Base-by-base conservation (phyloP, 2,888 invertebrate species). In the Cephus nigrinus region DNA sequence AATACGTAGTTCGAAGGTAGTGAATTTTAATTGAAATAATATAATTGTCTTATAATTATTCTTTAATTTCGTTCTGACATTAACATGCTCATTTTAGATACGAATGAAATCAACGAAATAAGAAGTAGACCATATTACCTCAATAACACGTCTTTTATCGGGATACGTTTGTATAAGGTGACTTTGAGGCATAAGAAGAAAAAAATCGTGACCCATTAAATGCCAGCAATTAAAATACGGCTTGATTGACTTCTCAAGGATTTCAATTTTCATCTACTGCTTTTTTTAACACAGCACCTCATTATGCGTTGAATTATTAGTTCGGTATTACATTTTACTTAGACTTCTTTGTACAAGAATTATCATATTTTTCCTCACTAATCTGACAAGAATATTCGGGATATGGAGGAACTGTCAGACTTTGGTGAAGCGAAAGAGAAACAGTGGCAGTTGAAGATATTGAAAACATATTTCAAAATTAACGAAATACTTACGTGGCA, bases 401-500 rank as follows among this genome's bases (percentile, higher is more conserved):
- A 5, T 5, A 23, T 4, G 4, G 4, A 15, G 15, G 68, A 75
- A 3, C 23, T 55, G 40, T 2, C 23, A 55, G 23, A 35, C 11
- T 75, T 69, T 4, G 3, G 33, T 23, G 12, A 72, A 31, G 35
- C 73, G 15, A 30, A 12, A 4, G 68, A 55, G 30, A 30, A 34
- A 4, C 36, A 36, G 15, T 15, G 40, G 40, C 15, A 4, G 9
- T 23, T 55, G 23, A 23, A 23, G 2, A 23, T 55, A 55, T 23
- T 23, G 5, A 55, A 23, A 15, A 23, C 1, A 23, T 55, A 55
- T 23, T 15, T 55, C 0, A 23, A 55, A 55, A 55, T 23, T 55
- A 55, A 32, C 34, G 36, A 74, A 36, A 72, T 33, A 74, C 81
- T 86, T 78, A 88, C 88, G 84, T 85, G 87, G 77, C 88, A 88